Percentiles rank a stretch among this genome's conserved stretches.
phyloP scores from a whole-genome alignment of 2,113 vertebrate species.

The Esox niger region DNA sequence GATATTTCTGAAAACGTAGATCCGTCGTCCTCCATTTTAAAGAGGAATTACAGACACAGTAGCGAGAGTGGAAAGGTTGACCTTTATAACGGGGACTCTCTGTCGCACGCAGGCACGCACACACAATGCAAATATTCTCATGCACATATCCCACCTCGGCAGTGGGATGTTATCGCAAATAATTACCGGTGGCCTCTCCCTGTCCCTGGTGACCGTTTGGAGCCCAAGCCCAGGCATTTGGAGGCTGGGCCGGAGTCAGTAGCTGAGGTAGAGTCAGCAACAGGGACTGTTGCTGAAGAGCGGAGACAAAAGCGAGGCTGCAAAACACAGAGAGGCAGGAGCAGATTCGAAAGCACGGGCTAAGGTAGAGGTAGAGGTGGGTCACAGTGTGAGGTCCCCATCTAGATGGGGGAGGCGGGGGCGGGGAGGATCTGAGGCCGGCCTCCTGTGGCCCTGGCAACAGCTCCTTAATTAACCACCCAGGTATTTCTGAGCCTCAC shows the following conservation, averaged over 20 bases:
- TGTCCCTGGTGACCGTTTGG: constrained; percentile 84
- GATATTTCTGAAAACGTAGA: constrained; percentile 78
- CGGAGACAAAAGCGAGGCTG: not conserved
- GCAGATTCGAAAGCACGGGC: constrained; percentile 6
- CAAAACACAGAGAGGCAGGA: not conserved
- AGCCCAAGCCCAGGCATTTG: constrained; percentile 60
- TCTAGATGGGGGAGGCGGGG: constrained; percentile 55
- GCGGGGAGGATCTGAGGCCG: constrained; percentile 87
- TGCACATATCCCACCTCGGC: constrained; percentile 75
- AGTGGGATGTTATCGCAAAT: constrained; percentile 94
- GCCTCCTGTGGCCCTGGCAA: constrained; percentile 92
- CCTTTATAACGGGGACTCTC: constrained; percentile 83
- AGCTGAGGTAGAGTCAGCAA: constrained; percentile 55
- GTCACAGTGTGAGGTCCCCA: constrained; percentile 61
- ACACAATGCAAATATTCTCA: constrained; percentile 50
- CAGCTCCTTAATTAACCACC: constrained; percentile 98
- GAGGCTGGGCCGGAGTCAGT: constrained; percentile 57
- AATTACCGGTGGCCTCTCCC: constrained; percentile 95
- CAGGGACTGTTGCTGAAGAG: not conserved
- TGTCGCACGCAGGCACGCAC: constrained; percentile 39
- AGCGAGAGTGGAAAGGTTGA: constrained; percentile 88
- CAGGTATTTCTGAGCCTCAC: constrained; percentile 91
- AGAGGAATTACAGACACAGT: constrained; percentile 82
- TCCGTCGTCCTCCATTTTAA: constrained; percentile 85
- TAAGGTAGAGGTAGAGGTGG: constrained; percentile 63